Percentiles rank a stretch among this genome's conserved stretches.
phyloP scores from a whole-genome alignment of 2,888 invertebrate species.

The Hanleya hanleyi region DNA sequence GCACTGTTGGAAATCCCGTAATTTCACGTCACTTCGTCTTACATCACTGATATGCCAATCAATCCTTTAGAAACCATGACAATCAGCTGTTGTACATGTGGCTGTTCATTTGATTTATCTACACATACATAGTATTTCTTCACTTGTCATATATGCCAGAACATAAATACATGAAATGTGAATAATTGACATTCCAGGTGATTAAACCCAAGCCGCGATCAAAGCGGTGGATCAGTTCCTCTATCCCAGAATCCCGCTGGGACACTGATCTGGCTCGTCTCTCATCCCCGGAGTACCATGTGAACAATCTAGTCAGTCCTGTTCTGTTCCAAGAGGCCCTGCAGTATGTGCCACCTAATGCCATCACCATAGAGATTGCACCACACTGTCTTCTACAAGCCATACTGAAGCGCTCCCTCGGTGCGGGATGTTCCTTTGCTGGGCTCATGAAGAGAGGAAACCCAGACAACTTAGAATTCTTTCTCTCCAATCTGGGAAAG shows the following conservation, averaged over 20 bases:
- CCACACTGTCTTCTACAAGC: conserved; percentile 96
- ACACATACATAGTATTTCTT: too few relatives aligned
- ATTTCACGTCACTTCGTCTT: too few relatives aligned
- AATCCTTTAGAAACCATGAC: too few relatives aligned
- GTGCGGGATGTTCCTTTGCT: conserved; percentile 83
- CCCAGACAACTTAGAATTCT: conserved; percentile 82
- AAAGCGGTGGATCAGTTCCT: conserved; percentile 92
- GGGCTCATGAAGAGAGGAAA: conserved; percentile 90
- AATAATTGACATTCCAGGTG: too few relatives aligned
- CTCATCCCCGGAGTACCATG: conserved; percentile 95
- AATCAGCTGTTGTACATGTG: too few relatives aligned
- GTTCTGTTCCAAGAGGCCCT: conserved; percentile 94
- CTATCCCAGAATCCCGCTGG: conserved; percentile 91
- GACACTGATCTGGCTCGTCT: conserved; percentile 83
- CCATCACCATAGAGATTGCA: conserved; percentile 92
- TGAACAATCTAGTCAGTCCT: conserved; percentile 94
- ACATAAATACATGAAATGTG: too few relatives aligned
- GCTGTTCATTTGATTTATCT: too few relatives aligned
- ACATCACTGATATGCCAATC: too few relatives aligned
- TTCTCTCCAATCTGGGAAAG: conserved; percentile 88
- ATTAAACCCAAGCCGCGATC: conserved; percentile 89
- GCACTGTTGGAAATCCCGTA: too few relatives aligned
- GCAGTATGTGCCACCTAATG: conserved; percentile 87
- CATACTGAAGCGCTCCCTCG: conserved; percentile 89
- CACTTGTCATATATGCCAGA: too few relatives aligned